phyloP scores from a whole-genome alignment of 2,797 vertebrate species.

The Calcarius lapponicus region DNA sequence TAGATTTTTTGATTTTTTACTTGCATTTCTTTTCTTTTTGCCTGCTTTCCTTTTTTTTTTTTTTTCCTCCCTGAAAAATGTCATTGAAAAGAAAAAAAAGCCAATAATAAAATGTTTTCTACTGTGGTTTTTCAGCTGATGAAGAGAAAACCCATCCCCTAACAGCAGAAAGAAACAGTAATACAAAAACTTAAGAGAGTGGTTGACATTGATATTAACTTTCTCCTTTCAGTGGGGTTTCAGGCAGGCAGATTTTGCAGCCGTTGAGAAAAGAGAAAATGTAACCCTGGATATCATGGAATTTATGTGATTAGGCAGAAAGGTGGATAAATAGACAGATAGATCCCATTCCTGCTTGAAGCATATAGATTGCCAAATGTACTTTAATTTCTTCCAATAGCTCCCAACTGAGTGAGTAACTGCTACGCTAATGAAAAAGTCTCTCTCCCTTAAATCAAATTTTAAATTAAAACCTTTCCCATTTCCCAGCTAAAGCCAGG shows the following conservation, averaged over 20 bases:
- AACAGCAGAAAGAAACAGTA: background rate
- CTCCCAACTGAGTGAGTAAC: conserved; percentile 74
- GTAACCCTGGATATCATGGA: background rate
- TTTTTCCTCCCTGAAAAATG: background rate
- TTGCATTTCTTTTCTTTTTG: background rate
- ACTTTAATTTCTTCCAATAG: conserved; percentile 74
- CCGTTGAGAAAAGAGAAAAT: conserved; percentile 24
- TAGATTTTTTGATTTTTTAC: background rate
- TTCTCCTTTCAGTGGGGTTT: conserved; percentile 2
- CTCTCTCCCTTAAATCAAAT: conserved; percentile 72
- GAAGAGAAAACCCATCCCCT: background rate
- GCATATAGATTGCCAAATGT: conserved; percentile 74
- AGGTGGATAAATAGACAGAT: conserved; percentile 67
- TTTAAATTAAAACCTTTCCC: conserved; percentile 75
- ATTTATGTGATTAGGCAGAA: conserved; percentile 68
- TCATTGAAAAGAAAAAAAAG: background rate
- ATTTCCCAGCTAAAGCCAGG: conserved; percentile 68
- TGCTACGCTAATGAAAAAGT: conserved; percentile 69
- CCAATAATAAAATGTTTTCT: background rate
- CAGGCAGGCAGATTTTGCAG: conserved; percentile 20
- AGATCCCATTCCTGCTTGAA: conserved; percentile 66
- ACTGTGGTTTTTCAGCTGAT: background rate
- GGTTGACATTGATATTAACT: background rate
- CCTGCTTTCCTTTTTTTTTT: background rate
- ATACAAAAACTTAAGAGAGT: background rate